These are phyloP conservation scores for Branchinecta sandiegonensis DNA, from an alignment of 2,888 invertebrate genomes.

Conservation along the genomic window DNA sequence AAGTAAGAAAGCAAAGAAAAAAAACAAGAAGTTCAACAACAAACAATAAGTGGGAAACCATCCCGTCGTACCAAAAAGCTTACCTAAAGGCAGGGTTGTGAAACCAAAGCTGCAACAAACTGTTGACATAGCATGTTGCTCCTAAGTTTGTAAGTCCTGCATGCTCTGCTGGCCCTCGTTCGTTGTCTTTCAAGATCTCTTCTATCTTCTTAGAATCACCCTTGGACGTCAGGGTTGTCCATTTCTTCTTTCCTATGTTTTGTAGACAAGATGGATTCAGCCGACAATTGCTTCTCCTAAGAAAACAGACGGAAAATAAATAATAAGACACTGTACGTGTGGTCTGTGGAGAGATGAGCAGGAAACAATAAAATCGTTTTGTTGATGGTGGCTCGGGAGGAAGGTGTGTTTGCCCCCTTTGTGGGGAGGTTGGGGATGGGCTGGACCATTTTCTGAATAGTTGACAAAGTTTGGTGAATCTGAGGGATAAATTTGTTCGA, in stretches of 20 bases:
- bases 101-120: slow-evolving; percentile 47
- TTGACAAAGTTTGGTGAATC: no score
- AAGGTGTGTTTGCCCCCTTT: no score
- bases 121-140: slow-evolving; percentile 50
- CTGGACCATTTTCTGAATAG: no score
- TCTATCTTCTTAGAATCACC: slow-evolving; percentile 29
- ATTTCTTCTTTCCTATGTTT: slow-evolving; percentile 44
- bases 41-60: no score
- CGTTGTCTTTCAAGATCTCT: slow-evolving; percentile 32
- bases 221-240: slow-evolving; percentile 38
- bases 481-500: no score
- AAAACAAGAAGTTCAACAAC: no score
- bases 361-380: no score
- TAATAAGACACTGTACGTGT: no score
- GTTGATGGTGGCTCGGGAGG: no score
- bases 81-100: slow-evolving; percentile 44
- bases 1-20: no score
- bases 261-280: slow-evolving; percentile 45
- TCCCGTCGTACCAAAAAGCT: slow-evolving; percentile 14
- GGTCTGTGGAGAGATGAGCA: no score
- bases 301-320: slow-evolving; percentile 16
- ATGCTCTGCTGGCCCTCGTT: slow-evolving; percentile 38
- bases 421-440: no score
- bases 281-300: slow-evolving; percentile 41
- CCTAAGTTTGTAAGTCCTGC: slow-evolving; percentile 48